Conservation (phyloP, 1,140 invertebrate genomes). For the Papilio glaucus region DNA sequence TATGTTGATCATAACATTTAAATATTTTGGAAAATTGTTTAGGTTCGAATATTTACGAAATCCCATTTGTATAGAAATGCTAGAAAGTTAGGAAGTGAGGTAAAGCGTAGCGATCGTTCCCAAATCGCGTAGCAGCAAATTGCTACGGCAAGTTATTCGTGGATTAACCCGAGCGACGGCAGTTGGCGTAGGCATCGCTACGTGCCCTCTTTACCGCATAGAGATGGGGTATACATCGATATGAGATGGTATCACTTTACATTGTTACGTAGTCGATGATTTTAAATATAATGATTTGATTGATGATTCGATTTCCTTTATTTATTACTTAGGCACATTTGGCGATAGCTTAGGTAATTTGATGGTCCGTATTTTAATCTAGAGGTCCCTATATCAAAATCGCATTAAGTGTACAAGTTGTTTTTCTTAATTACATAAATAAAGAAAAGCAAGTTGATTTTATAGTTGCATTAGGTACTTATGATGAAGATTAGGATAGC, state of each 20-base stretch:
- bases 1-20: no score
- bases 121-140: slow-evolving; percentile 30
- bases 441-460: no score
- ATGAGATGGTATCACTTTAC: neutral
- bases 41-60: neutral
- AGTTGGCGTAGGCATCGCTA: slow-evolving; percentile 47
- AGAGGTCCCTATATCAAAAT: no score
- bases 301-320: no score
- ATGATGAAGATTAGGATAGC: no score
- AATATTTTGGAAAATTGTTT: no score
- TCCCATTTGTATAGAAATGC: neutral
- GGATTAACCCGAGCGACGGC: slow-evolving; percentile 50
- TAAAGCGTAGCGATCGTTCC: slow-evolving; percentile 16
- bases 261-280: neutral
- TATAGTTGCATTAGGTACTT: no score
- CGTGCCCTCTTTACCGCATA: neutral
- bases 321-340: no score
- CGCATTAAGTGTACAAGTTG: no score
- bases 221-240: slow-evolving; percentile 41
- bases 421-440: no score
- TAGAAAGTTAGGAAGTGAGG: neutral
- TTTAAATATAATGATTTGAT: neutral
- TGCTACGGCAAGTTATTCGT: slow-evolving; percentile 37
- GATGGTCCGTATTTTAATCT: no score
- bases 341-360: no score